phyloP scores from a whole-genome alignment of 2,888 invertebrate genomes.

The Xylota sylvarum region DNA sequence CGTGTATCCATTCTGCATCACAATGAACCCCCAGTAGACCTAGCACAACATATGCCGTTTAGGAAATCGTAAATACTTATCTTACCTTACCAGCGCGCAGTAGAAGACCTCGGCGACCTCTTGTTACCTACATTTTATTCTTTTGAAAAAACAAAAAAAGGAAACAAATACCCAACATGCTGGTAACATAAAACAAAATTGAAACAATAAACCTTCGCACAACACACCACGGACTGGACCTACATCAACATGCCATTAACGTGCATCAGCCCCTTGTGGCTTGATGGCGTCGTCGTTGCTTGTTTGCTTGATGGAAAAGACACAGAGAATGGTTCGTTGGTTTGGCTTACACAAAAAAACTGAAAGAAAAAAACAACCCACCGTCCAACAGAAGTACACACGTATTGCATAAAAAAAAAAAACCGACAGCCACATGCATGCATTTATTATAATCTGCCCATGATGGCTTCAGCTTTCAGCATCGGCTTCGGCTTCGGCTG shows the following conservation, averaged over 20 bases:
- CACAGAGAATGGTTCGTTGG: conserved; percentile 36
- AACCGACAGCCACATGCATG: conserved; percentile 47
- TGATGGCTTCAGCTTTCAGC: conserved; percentile 56
- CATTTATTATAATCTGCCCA: conserved; percentile 44
- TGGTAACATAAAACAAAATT: conserved; percentile 57
- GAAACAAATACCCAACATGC: conserved; percentile 43
- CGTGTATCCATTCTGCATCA: not conserved
- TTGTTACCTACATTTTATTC: conserved; percentile 66
- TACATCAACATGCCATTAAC: conserved; percentile 78
- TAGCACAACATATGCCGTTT: conserved; percentile 65
- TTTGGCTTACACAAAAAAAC: conserved; percentile 33
- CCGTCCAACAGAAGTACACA: conserved; percentile 18
- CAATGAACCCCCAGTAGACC: conserved; percentile 41
- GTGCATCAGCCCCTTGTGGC: conserved; percentile 32
- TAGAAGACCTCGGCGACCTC: conserved; percentile 45
- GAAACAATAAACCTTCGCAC: conserved; percentile 65
- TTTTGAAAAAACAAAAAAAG: conserved; percentile 6
- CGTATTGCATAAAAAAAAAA: conserved; percentile 28
- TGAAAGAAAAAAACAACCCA: conserved; percentile 19
- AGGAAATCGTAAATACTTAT: conserved; percentile 49
- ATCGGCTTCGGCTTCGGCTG: conserved; percentile 59
- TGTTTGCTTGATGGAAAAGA: conserved; percentile 38
- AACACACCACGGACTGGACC: conserved; percentile 78
- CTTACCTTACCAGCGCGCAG: conserved; percentile 23
- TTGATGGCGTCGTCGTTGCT: conserved; percentile 46